A percentile compares a stretch with the other conserved stretches of the same genome.
phyloP scores from a whole-genome alignment of 2,797 vertebrate species.

The Sebastiscus albofasciatus region DNA sequence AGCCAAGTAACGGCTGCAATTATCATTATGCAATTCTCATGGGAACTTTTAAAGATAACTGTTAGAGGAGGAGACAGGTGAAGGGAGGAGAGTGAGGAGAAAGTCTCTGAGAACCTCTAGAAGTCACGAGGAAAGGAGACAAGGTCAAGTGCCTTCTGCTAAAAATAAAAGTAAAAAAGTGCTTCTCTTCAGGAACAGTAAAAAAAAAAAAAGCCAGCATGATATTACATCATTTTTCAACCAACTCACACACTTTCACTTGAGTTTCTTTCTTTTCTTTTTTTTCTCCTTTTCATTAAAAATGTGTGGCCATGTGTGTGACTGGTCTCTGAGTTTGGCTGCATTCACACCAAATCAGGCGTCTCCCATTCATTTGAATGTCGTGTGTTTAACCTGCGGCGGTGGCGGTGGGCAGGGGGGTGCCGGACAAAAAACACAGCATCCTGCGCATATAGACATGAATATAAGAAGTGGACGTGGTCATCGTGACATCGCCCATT shows the following conservation, averaged over 20 bases:
- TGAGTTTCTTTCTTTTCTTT: slow-evolving; percentile 20
- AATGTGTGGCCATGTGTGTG: slow-evolving; percentile 10
- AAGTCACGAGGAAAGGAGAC: slow-evolving; percentile 31
- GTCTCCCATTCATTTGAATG: neutral
- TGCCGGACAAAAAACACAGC: too few relatives aligned
- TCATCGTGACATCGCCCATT: accelerated
- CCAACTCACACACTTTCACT: slow-evolving; percentile 33
- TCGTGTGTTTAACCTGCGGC: neutral
- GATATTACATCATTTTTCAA: slow-evolving; percentile 35
- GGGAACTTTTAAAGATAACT: slow-evolving; percentile 59
- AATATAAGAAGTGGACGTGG: neutral
- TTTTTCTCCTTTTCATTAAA: slow-evolving; percentile 1
- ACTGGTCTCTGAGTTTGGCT: neutral
- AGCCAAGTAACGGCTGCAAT: slow-evolving; percentile 50
- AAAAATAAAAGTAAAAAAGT: slow-evolving; percentile 78
- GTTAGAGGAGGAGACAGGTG: slow-evolving; percentile 59
- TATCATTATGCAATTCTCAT: slow-evolving; percentile 10
- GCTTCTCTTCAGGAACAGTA: slow-evolving; percentile 79
- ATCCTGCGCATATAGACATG: neutral
- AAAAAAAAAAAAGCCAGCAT: slow-evolving; percentile 47
- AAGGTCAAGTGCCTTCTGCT: slow-evolving; percentile 82
- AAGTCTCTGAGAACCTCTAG: slow-evolving; percentile 25
- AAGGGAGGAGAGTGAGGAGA: slow-evolving; percentile 28
- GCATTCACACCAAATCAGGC: neutral
- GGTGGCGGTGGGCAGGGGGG: too few relatives aligned